Base-by-base conservation (phyloP, 2,797 vertebrate species). In the Sebastes glaucus region DNA sequence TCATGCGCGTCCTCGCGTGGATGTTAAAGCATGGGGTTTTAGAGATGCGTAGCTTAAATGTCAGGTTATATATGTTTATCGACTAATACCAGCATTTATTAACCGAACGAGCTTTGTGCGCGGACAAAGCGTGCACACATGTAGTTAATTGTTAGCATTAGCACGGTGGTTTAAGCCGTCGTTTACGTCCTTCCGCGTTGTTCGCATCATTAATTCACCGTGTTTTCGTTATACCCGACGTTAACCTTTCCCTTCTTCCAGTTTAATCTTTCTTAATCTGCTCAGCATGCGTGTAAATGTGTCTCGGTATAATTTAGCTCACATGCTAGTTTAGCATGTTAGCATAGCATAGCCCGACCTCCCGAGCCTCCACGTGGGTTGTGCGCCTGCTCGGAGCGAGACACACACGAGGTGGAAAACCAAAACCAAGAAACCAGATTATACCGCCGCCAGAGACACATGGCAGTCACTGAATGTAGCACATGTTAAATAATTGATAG, bases 351-450 rank as follows among this genome's bases (percentile, higher is more conserved):
- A 76, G 49, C 56, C 56, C 72, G 71, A 77, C 78, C 80, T 79
- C 82, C 46, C 56, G 67, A 27, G 76, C 77, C 77, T 91, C 94
- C 96, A 96, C 96, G 96, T 96, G 96, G 95, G 94, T 86, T 85
- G 82, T 88, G 86, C 83, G 83, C 83, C 81, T 82, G 85, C 89
- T 81, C 81, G 16, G 57, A 56, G 20, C 78, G 84, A 53, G 20
- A 84, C 91, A 83, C 94, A 93, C 93, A 93, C 93, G 92, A 88
- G 92, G 93, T 71, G 23, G 8, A 23, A 33, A 64, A 25, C 20
- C 42, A 23, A 18, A 63, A 52, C 42, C 6, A 2, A 68, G 42
- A 38, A 27, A 7, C 4, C 2, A 1, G 0, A 5, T 65, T n/a
- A 18, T 52, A 32, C 65, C 13, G 3, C 13, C 23, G 7, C 16